These are phyloP conservation scores for Pardosa pseudoannulata DNA, from an alignment of 2,888 invertebrate genomes.

Conservation along the genomic window DNA sequence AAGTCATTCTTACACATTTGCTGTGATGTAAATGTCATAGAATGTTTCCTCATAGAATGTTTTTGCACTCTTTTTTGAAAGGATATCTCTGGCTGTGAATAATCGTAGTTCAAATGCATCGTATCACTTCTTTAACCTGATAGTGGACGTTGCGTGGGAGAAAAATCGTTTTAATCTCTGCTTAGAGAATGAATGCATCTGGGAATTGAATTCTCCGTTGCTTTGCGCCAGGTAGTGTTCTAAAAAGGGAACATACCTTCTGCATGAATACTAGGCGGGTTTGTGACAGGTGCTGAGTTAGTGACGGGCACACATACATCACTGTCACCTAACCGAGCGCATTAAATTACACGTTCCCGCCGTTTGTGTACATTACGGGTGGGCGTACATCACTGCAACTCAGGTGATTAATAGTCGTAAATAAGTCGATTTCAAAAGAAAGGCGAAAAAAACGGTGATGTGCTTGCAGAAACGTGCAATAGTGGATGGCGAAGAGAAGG, in stretches of 20 bases:
- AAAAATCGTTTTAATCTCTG: neutral
- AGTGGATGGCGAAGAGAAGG: too few species aligned
- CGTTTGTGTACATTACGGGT: slow-evolving; percentile 59
- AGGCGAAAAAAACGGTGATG: neutral
- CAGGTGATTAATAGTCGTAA: slow-evolving; percentile 45
- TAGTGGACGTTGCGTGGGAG: neutral
- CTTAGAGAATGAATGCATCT: neutral
- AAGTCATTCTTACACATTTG: too few species aligned
- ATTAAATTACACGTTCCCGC: slow-evolving; percentile 56
- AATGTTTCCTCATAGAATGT: too few species aligned
- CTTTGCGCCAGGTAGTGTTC: slow-evolving; percentile 35
- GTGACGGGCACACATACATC: slow-evolving; percentile 62
- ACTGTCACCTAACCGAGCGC: slow-evolving; percentile 56
- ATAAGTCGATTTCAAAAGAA: slow-evolving; percentile 35
- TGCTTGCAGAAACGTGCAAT: neutral
- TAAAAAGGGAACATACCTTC: slow-evolving; percentile 52
- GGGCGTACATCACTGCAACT: slow-evolving; percentile 43
- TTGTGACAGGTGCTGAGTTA: slow-evolving; percentile 68
- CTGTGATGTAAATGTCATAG: too few species aligned
- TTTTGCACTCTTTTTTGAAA: too few species aligned
- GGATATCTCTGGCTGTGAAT: too few species aligned
- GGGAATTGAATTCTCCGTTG: neutral
- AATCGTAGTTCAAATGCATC: too few species aligned
- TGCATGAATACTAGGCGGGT: slow-evolving; percentile 36
- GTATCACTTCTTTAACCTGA: too few species aligned